These are phyloP conservation scores for Cyanistes caeruleus DNA, from an alignment of 2,113 vertebrate genomes.

Conservation along the genomic window DNA sequence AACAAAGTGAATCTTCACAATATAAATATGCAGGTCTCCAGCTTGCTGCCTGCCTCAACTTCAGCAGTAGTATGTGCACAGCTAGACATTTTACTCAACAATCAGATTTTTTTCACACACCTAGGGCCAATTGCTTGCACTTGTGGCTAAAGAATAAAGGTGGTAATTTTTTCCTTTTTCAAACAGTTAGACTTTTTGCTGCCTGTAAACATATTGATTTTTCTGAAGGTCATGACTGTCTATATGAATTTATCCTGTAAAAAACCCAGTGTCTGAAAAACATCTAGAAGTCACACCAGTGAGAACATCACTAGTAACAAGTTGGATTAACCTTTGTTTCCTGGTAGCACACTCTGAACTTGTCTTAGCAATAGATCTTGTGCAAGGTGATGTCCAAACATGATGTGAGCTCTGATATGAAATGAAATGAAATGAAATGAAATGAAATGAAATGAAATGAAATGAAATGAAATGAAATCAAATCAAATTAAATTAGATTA, in stretches of 20 bases:
- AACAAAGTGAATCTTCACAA: neutral
- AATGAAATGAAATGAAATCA: too few species aligned
- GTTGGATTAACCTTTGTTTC: neutral
- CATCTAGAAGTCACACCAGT: neutral
- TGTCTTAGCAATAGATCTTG: neutral
- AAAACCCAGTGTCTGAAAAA: neutral
- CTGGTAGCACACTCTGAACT: neutral
- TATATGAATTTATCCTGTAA: neutral
- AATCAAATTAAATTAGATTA: too few species aligned
- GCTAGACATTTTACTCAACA: neutral
- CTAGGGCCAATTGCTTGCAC: neutral
- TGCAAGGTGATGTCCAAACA: neutral
- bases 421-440: too few species aligned
- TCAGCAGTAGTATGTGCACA: neutral
- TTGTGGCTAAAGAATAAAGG: neutral
- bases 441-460: too few species aligned
- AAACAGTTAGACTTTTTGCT: neutral
- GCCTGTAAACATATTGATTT: neutral
- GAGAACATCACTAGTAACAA: neutral
- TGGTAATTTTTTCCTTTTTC: neutral
- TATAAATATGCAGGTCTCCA: neutral
- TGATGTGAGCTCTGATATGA: accelerated
- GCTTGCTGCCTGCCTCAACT: neutral
- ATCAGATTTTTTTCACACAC: neutral
- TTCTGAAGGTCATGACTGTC: neutral